Evolutionary conservation across 2,113 vertebrate genomes (phyloP), one percentile per base, ranked within the genome.

Genomic region (Pterocles orientalis): DNA sequence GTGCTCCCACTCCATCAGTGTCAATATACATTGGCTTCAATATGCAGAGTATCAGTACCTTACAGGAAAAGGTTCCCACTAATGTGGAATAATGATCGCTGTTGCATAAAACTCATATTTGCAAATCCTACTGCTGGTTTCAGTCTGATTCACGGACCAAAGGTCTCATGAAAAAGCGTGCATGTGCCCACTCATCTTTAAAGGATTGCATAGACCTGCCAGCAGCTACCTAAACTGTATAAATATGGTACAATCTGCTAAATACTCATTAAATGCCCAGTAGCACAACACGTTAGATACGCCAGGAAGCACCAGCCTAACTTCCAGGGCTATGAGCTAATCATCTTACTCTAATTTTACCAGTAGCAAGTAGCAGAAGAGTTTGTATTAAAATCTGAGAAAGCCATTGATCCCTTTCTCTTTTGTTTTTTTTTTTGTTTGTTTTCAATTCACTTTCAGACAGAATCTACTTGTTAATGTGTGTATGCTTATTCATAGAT

Each of bases 11-110:
- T 71, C 57, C 28, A 47, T 3, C 2, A 18, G 57, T 18, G 28
- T 54, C 0, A 0, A 57, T 17, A 61, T 6, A 34, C 2, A 2
- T 16, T 10, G 23, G 18, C 43, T 88, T 61, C 75, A 61, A 26
- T 10, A 15, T 3, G 14, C 25, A 60, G 34, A 11, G 9, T 36
- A 77, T 41, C 36, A 23, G 54, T 9, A 53, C 24, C 4, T 61
- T 11, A n/a, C 26, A 76, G 48, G 9, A 56, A 86, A 76, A 68
- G 6, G 43, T 60, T 88, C 51, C 47, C 2, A 1, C 23, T 69
- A 1, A 1, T 31, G 23, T 58, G 39, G 21, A 75, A 68, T 88
- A 86, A 84, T 11, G 25, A 64, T 18, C 0, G 0, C 31, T 43
- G 26, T 18, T n/a, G 33, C 33, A 82, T 24, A 47, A 71, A 89